A percentile compares a stretch with the other conserved stretches of the same genome.
phyloP scores from a whole-genome alignment of 1,140 invertebrate genomes.

The Drosophila busckii region DNA sequence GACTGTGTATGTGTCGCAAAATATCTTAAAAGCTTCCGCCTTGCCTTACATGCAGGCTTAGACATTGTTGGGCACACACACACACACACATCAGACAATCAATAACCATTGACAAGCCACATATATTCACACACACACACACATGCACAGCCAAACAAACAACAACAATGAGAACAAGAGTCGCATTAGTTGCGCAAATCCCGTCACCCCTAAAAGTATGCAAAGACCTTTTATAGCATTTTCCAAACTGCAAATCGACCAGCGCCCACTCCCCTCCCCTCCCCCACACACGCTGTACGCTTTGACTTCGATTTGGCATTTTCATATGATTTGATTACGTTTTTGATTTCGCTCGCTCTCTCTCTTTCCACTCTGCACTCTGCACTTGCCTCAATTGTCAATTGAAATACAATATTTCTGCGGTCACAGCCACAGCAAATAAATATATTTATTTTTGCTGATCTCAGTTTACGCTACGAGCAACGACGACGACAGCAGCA shows the following conservation, averaged over 20 bases:
- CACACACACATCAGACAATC: slow-evolving; percentile 68
- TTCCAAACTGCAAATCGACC: slow-evolving; percentile 56
- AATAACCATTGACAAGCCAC: slow-evolving; percentile 71
- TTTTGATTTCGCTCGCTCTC: slow-evolving; percentile 48
- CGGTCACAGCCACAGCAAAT: too few relatives aligned
- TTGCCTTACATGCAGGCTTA: slow-evolving; percentile 40
- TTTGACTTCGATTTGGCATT: slow-evolving; percentile 43
- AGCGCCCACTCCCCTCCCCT: too few relatives aligned
- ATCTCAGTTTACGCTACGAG: not conserved
- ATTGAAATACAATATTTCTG: slow-evolving; percentile 64
- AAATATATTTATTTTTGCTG: slow-evolving; percentile 28
- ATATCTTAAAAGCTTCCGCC: slow-evolving; percentile 63
- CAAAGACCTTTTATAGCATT: slow-evolving; percentile 37
- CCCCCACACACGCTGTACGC: too few relatives aligned
- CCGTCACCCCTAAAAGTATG: slow-evolving; percentile 49
- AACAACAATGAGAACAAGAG: slow-evolving; percentile 27
- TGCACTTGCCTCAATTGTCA: slow-evolving; percentile 62
- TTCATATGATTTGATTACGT: slow-evolving; percentile 69
- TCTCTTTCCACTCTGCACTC: too few relatives aligned
- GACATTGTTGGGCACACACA: not conserved
- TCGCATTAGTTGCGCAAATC: slow-evolving; percentile 59
- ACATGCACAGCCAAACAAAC: too few relatives aligned
- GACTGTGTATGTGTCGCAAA: slow-evolving; percentile 9
- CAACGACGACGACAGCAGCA: not conserved
- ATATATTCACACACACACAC: too few relatives aligned